These are phyloP conservation scores for Passer montanus DNA, from an alignment of 2,113 vertebrate species.

Conservation along the genomic window DNA sequence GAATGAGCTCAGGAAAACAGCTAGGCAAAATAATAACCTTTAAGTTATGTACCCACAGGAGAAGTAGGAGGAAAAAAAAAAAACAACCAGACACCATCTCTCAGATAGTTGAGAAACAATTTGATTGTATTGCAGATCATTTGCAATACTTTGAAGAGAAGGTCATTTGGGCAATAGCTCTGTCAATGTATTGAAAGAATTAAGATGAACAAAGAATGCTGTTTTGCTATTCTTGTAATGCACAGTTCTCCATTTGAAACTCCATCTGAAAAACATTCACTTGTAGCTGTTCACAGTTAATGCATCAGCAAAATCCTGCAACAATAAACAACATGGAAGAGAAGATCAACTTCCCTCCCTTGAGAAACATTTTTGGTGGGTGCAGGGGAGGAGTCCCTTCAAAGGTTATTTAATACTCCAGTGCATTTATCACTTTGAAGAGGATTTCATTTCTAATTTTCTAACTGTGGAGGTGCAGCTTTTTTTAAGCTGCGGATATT, in stretches of 20 bases:
- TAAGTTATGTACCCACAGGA: neutral
- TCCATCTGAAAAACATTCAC: neutral
- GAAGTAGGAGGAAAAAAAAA: neutral
- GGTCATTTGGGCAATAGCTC: neutral
- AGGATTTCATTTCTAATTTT: constrained; percentile 32
- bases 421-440: constrained; percentile 7
- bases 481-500: neutral
- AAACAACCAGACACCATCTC: neutral
- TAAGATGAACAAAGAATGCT: neutral
- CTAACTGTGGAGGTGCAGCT: neutral
- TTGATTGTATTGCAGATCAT: neutral
- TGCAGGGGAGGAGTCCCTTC: neutral
- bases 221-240: neutral
- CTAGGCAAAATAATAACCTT: neutral
- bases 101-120: neutral
- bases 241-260: neutral
- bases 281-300: neutral
- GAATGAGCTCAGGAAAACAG: neutral
- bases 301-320: constrained; percentile 2
- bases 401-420: constrained; percentile 22
- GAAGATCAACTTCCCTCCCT: neutral
- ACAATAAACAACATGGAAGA: neutral
- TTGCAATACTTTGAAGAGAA: neutral
- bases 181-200: neutral
- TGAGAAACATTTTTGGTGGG: neutral